These are phyloP conservation scores for Diloba caeruleocephala DNA, from an alignment of 2,888 invertebrate genomes.

Conservation along the genomic window DNA sequence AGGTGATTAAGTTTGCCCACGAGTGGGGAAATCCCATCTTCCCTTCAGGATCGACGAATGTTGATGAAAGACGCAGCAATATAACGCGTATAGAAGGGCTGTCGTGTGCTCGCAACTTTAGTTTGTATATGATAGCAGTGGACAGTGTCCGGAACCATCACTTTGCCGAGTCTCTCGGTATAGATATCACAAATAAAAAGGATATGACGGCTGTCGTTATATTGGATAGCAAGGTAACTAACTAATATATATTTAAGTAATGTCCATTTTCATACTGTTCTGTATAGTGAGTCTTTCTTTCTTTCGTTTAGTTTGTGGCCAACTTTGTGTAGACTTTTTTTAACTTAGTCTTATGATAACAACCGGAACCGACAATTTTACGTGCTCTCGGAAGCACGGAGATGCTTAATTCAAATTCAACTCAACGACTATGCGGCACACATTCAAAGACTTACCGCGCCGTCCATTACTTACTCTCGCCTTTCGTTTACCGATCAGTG, in stretches of 20 bases:
- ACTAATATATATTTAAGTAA: not conserved
- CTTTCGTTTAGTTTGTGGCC: too few relatives aligned
- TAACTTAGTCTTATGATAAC: too few relatives aligned
- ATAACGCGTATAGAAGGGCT: constrained; percentile 81
- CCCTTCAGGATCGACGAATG: constrained; percentile 56
- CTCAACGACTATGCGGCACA: too few relatives aligned
- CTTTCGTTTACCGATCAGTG: too few relatives aligned
- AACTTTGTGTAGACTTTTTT: too few relatives aligned
- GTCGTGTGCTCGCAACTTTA: constrained; percentile 79
- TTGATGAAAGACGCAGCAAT: constrained; percentile 57
- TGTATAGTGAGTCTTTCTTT: too few relatives aligned
- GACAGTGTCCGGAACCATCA: constrained; percentile 92
- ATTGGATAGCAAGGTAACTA: constrained; percentile 91
- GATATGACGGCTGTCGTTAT: constrained; percentile 92
- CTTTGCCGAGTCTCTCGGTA: constrained; percentile 93
- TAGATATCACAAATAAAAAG: constrained; percentile 89
- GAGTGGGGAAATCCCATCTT: constrained; percentile 74
- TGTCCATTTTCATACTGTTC: too few relatives aligned
- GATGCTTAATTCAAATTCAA: too few relatives aligned
- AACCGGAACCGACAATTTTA: too few relatives aligned
- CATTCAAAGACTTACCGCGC: too few relatives aligned
- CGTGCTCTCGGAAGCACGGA: too few relatives aligned
- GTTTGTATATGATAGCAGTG: constrained; percentile 89
- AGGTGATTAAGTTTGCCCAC: constrained; percentile 77
- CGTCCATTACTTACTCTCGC: too few relatives aligned